These are phyloP conservation scores for Eulemur coronatus DNA, from an alignment of 2,797 vertebrate genomes.

Conservation along the genomic window DNA sequence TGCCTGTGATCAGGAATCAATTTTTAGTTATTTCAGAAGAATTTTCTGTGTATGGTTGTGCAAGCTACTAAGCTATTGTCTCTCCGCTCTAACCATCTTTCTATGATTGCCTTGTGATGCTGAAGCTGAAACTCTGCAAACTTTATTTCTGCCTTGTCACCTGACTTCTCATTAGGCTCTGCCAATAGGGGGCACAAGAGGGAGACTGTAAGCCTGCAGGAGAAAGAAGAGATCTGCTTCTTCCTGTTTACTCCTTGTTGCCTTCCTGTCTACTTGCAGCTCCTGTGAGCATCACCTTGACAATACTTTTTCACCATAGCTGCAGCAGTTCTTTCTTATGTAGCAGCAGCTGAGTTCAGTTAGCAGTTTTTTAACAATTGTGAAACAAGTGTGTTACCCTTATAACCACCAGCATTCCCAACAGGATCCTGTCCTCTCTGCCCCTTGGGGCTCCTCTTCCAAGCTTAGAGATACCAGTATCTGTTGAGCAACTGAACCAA, in stretches of 20 bases:
- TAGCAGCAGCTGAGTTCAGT: background rate
- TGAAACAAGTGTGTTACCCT: background rate
- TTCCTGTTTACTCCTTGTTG: background rate
- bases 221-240: background rate
- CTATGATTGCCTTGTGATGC: background rate
- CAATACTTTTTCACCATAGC: background rate
- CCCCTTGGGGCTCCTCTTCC: background rate
- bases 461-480: background rate
- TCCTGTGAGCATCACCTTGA: background rate
- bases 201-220: background rate
- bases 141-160: no score
- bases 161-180: background rate
- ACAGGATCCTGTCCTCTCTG: background rate
- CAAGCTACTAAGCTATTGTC: background rate
- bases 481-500: background rate
- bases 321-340: background rate
- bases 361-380: background rate
- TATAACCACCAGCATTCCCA: background rate
- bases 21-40: conserved; percentile 30
- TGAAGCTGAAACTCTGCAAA: background rate
- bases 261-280: background rate
- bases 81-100: background rate
- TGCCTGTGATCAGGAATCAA: background rate
- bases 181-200: background rate
- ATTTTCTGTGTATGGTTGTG: background rate